phyloP scores from a whole-genome alignment of 2,888 invertebrate genomes.

The Nipponacmea schrenckii region DNA sequence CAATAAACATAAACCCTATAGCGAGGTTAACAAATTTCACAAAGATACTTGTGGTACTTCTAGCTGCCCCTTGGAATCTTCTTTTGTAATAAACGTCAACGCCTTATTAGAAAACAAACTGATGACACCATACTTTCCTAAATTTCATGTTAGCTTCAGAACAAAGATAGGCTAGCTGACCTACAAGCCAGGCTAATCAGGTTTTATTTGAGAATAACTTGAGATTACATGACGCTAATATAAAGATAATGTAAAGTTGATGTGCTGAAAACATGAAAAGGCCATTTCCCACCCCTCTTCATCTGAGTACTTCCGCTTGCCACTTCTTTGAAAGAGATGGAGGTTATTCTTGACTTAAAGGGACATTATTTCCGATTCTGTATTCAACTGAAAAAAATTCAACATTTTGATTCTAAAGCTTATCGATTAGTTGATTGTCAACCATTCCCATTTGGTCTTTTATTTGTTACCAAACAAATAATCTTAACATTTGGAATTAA shows the following conservation, averaged over 20 bases:
- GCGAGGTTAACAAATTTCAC: no score
- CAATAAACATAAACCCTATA: no score
- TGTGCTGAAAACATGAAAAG: constrained; percentile 22
- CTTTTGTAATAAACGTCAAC: no score
- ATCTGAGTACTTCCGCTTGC: constrained; percentile 12
- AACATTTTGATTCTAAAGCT: neutral
- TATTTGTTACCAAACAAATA: constrained; percentile 8
- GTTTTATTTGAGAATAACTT: constrained; percentile 1
- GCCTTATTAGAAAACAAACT: no score
- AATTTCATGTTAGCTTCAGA: no score
- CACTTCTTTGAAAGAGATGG: constrained; percentile 7
- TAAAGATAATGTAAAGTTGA: constrained; percentile 21
- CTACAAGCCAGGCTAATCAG: neutral
- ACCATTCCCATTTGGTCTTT: neutral
- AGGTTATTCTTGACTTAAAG: constrained; percentile 5
- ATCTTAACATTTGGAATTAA: neutral
- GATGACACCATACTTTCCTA: no score
- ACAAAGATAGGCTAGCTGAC: no score
- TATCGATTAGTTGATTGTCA: neutral
- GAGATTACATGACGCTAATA: constrained; percentile 10
- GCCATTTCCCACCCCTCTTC: constrained; percentile 18
- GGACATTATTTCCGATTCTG: constrained; percentile 18
- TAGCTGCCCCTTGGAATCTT: no score
- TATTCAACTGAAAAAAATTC: neutral
- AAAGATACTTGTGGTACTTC: no score